Conservation (phyloP, 2,113 vertebrate species). For the Nanger granti region DNA sequence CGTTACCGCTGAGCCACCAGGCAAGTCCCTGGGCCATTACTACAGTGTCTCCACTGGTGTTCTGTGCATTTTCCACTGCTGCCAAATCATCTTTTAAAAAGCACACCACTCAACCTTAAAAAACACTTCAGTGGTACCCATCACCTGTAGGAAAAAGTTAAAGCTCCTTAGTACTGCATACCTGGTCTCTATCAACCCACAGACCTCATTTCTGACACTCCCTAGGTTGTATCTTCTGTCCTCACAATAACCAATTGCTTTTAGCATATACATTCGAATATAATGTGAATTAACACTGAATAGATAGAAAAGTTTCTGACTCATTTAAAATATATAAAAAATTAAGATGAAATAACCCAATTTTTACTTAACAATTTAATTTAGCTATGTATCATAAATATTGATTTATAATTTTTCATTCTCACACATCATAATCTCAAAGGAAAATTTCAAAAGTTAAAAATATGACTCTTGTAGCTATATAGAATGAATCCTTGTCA, state of each 20-base stretch:
- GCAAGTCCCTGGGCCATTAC: not conserved
- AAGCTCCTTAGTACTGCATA: not conserved
- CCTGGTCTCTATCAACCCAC: not conserved
- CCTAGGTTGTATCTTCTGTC: not conserved
- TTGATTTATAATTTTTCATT: slow-evolving; percentile 3
- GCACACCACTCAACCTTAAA: not conserved
- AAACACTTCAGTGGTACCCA: not conserved
- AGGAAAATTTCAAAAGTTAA: slow-evolving; percentile 17
- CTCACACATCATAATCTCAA: not conserved
- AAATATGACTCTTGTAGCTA: not conserved
- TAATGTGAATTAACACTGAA: not conserved
- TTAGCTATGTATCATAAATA: not conserved
- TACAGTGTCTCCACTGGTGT: not conserved
- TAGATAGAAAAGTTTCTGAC: not conserved
- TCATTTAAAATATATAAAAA: not conserved
- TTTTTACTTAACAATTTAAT: not conserved
- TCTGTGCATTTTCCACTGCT: not conserved
- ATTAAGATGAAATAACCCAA: not conserved
- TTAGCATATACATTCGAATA: not conserved
- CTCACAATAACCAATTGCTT: not conserved
- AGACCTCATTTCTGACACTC: not conserved
- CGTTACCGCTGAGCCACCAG: not conserved
- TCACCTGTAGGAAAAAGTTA: not conserved
- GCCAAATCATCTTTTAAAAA: not conserved
- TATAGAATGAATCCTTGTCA: not conserved